Evolutionary conservation across 2,797 vertebrate species (phyloP).

Genomic region (Streptopelia turtur): DNA sequence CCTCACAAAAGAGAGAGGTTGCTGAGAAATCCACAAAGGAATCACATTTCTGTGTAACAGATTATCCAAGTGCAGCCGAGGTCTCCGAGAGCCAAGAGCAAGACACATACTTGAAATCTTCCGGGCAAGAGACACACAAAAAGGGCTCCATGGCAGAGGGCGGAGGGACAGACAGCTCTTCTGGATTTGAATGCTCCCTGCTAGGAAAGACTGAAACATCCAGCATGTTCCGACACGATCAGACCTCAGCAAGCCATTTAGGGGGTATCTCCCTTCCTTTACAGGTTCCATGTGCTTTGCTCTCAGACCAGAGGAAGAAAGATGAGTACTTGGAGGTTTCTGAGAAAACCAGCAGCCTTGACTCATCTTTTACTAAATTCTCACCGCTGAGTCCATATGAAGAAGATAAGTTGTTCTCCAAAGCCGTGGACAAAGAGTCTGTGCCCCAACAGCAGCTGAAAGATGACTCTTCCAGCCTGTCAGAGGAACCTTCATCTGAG

Average conservation of each 20-base stretch:
- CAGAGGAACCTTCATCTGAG: conserved; percentile 76
- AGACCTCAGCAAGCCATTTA: conserved; percentile 73
- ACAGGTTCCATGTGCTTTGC: conserved; percentile 67
- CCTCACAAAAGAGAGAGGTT: conserved; percentile 14
- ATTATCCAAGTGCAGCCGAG: neutral
- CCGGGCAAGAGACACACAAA: neutral
- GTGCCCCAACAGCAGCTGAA: conserved; percentile 76
- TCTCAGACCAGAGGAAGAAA: conserved; percentile 77
- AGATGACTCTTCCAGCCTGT: conserved; percentile 72
- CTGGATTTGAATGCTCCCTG: conserved; percentile 86
- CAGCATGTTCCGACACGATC: conserved; percentile 61
- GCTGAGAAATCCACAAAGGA: conserved; percentile 5
- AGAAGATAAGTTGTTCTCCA: conserved; percentile 79
- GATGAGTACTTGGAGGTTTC: conserved; percentile 94
- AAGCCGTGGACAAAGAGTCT: conserved; percentile 68
- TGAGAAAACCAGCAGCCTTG: conserved; percentile 81
- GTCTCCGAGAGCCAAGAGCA: neutral
- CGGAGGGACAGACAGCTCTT: conserved; percentile 74
- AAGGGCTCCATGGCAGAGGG: conserved; percentile 49
- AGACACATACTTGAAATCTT: neutral
- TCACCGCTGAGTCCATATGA: conserved; percentile 83
- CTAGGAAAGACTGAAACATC: conserved; percentile 84
- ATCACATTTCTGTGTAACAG: neutral
- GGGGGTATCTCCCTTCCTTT: conserved; percentile 81
- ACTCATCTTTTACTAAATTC: conserved; percentile 83